Evolutionary conservation across 2,888 invertebrate species (phyloP), one percentile per base, ranked within the genome.

Genomic region (Ophion ellenae): DNA sequence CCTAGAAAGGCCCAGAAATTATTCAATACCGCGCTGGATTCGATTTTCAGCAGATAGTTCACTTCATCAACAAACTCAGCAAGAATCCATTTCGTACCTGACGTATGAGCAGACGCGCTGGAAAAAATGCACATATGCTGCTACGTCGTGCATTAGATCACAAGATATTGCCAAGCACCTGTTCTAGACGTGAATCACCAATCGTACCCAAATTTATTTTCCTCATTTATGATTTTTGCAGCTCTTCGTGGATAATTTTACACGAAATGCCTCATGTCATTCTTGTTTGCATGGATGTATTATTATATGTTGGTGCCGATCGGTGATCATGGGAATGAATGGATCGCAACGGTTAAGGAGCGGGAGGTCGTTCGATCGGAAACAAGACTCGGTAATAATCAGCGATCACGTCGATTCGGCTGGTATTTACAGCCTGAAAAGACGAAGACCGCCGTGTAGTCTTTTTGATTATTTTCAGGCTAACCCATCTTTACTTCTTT

Each of bases 341-440:
- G 83, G 73, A 80, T 82, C 83, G 85, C 82, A 83, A 79, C 80
- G 83, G 71, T 83, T 76, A 80, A 83, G 79, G 73, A 85, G 69
- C 80, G 66, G 73, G 77, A 81, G 73, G 63, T 83, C 82, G 79
- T 86, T 83, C 73, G 76, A 83, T 85, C 83, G 83, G 67, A 85
- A 77, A 80, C 20, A 59, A 80, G 83, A 67, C 83, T 77, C 45
- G 80, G 84, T 83, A 83, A 85, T 83, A 85, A 85, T 85, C 82
- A 81, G 74, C 85, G 80, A 83, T 83, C 83, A 77, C 67, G 83
- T 83, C 83, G 77, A 77, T 83, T 86, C 59, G 76, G 77, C 63
- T 69, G 61, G 61, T 40, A 59, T 20, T 40, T 66, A 80, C 66
- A 66, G 61, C 45, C 53, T 77, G 77, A 77, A 63, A 47, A 77